A percentile compares a stretch with the other conserved stretches of the same genome.
Conservation (phyloP, 2,797 vertebrate genomes). For the Esox masquinongy region DNA sequence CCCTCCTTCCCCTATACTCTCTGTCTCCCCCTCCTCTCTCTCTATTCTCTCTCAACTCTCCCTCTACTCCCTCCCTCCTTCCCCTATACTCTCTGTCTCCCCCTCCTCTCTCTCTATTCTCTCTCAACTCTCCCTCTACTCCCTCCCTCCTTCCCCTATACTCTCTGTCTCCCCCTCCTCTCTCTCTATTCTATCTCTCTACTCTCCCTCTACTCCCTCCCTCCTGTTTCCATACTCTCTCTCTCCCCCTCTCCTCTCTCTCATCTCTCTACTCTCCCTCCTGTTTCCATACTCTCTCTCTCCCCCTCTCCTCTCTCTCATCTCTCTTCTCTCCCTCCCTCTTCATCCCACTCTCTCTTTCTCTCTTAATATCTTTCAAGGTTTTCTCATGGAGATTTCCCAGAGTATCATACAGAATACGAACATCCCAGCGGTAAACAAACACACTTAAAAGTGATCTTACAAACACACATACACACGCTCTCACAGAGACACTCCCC, state of each 20-base stretch:
- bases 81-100: constrained; percentile 41
- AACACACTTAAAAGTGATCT: constrained; percentile 16
- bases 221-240: constrained; percentile 13
- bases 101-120: not conserved
- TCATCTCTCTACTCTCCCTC: constrained; percentile 7
- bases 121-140: constrained; percentile 10
- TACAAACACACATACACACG: constrained; percentile 3
- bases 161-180: constrained; percentile 27
- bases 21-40: too few species aligned
- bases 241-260: constrained; percentile 7
- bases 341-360: constrained; percentile 40
- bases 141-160: constrained; percentile 19
- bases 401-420: constrained; percentile 21
- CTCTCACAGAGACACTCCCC: too few species aligned
- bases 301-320: not conserved
- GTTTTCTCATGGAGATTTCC: not conserved
- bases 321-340: constrained; percentile 9
- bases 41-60: constrained; percentile 11
- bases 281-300: constrained; percentile 10
- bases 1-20: not conserved
- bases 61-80: constrained; percentile 29
- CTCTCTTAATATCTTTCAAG: constrained; percentile 21
- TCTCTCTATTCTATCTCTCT: constrained; percentile 22
- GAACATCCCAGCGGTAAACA: constrained; percentile 54
- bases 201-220: constrained; percentile 11